Percentiles rank a stretch among this genome's conserved stretches.
Evolutionary conservation across 2,888 invertebrate species (phyloP).

Genomic region (Allacma fusca): DNA sequence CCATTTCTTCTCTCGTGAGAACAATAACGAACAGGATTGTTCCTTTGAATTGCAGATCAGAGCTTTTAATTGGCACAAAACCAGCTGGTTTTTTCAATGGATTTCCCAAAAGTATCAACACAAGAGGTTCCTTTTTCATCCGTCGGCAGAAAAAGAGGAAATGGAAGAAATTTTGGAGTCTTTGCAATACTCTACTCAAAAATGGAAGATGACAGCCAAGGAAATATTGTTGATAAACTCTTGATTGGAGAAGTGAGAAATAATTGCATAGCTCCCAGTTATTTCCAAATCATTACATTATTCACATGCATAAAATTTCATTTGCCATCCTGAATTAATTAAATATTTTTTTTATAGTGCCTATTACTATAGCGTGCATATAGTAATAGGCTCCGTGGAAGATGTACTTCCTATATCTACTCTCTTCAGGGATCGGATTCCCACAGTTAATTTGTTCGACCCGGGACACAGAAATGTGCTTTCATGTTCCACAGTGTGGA

Average conservation of each 20-base stretch:
- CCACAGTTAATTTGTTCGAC: constrained; percentile 39
- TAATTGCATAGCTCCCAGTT: not conserved
- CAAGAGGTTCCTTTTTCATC: not conserved
- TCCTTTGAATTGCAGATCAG: too few species aligned
- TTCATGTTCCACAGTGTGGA: too few species aligned
- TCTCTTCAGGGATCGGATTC: constrained; percentile 37
- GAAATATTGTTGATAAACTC: constrained; percentile 37
- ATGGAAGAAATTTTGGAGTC: constrained; percentile 25
- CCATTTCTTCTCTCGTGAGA: too few species aligned
- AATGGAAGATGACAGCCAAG: constrained; percentile 41
- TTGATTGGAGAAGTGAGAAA: constrained; percentile 40
- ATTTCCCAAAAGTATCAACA: not conserved
- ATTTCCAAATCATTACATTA: too few species aligned
- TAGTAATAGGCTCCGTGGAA: constrained; percentile 1
- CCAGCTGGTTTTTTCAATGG: too few species aligned
- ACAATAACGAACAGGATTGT: too few species aligned
- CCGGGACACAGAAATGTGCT: not conserved
- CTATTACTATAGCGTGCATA: not conserved
- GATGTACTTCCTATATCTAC: constrained; percentile 35
- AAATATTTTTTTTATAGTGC: not conserved
- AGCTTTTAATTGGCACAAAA: too few species aligned
- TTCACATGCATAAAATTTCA: too few species aligned
- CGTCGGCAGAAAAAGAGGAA: constrained; percentile 18
- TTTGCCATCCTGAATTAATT: not conserved
- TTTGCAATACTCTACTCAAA: constrained; percentile 12